These are phyloP conservation scores for Heliconius congener DNA, from an alignment of 1,140 invertebrate species.

Conservation along the genomic window DNA sequence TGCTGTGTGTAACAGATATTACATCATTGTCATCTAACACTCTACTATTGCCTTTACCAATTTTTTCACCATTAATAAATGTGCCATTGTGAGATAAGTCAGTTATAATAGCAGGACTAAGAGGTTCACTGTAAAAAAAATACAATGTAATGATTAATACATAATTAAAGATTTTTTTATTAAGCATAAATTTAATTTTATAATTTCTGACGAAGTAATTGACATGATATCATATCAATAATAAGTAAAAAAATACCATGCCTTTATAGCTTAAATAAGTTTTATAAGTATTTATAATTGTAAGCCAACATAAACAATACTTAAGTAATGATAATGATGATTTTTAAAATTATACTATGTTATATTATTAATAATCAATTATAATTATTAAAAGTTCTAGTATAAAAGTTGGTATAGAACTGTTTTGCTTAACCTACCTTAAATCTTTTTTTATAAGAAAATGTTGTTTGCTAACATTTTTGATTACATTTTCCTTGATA, in stretches of 20 bases:
- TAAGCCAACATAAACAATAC: too few species aligned
- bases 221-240: too few species aligned
- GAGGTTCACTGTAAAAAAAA: slow-evolving; percentile 59
- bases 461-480: slow-evolving; percentile 81
- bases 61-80: slow-evolving; percentile 83
- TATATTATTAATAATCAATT: too few species aligned
- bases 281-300: too few species aligned
- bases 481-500: slow-evolving; percentile 67
- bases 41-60: slow-evolving; percentile 83
- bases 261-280: neutral
- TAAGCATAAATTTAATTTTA: too few species aligned
- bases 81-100: slow-evolving; percentile 90
- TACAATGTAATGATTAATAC: too few species aligned
- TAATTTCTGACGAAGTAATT: too few species aligned
- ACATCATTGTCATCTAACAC: slow-evolving; percentile 84
- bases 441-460: slow-evolving; percentile 77
- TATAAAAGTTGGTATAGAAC: neutral
- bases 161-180: too few species aligned
- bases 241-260: neutral
- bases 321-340: too few species aligned
- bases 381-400: too few species aligned
- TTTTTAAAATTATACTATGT: too few species aligned
- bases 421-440: slow-evolving; percentile 55
- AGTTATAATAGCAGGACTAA: slow-evolving; percentile 76
- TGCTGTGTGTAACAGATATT: slow-evolving; percentile 82